phyloP scores from a whole-genome alignment of 2,113 vertebrate genomes.

The Sylvietta virens region DNA sequence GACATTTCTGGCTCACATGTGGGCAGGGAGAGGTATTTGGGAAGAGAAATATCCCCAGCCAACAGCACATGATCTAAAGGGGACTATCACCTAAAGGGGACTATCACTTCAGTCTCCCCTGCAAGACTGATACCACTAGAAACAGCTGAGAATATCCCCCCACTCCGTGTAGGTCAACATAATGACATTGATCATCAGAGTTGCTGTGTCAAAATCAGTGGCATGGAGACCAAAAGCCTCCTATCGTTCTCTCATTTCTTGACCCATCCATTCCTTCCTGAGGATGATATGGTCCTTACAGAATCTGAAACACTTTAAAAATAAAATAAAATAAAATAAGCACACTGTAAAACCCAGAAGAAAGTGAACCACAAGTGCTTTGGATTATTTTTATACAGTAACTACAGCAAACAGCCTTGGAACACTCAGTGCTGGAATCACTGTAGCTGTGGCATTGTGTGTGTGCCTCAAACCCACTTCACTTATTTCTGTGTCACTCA shows the following conservation, averaged over 20 bases:
- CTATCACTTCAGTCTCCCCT: background rate
- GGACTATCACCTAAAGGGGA: background rate
- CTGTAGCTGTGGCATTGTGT: background rate
- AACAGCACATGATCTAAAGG: background rate
- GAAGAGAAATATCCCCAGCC: background rate
- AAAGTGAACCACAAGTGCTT: background rate
- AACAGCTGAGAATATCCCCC: background rate
- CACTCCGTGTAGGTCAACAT: background rate
- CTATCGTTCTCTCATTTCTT: background rate
- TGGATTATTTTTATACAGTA: background rate
- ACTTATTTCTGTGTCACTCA: slow-evolving; percentile 11
- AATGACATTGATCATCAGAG: background rate
- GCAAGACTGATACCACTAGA: background rate
- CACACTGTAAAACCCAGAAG: background rate
- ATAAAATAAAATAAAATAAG: background rate
- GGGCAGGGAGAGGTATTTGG: background rate
- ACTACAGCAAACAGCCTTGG: background rate
- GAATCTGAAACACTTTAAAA: background rate
- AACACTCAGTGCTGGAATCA: background rate
- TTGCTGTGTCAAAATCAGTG: background rate
- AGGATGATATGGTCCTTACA: background rate
- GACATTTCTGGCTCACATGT: rapidly evolving
- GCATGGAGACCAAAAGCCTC: background rate
- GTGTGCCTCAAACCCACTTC: background rate
- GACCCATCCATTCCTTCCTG: background rate